Percentiles rank a stretch among this genome's conserved stretches.
phyloP scores from a whole-genome alignment of 2,888 invertebrate species.

The Dryobotodes eremita region DNA sequence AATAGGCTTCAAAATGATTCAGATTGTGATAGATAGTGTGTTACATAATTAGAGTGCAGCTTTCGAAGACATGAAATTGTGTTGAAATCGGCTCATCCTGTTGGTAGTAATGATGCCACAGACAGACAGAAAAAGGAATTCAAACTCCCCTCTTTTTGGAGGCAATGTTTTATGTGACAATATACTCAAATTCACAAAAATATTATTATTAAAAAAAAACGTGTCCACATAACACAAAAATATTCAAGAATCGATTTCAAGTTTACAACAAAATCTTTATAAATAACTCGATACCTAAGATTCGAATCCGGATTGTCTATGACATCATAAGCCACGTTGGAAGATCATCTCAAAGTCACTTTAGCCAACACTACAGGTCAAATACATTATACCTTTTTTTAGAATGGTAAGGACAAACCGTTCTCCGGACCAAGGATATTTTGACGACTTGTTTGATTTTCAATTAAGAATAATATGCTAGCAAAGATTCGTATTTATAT shows the following conservation, averaged over 20 bases:
- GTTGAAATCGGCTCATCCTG: neutral
- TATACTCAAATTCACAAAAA: neutral
- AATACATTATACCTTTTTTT: slow-evolving; percentile 61
- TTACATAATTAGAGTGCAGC: no score
- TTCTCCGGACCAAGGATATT: slow-evolving; percentile 52
- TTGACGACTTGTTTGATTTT: slow-evolving; percentile 49
- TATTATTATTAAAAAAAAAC: neutral
- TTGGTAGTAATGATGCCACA: neutral
- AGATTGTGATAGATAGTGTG: no score
- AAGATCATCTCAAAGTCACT: slow-evolving; percentile 60
- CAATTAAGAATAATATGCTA: slow-evolving; percentile 33
- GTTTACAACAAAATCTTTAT: slow-evolving; percentile 13
- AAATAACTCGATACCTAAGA: slow-evolving; percentile 43
- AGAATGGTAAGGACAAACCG: slow-evolving; percentile 53
- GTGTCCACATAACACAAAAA: neutral
- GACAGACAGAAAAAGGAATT: neutral
- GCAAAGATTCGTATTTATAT: neutral
- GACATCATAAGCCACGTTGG: slow-evolving; percentile 58
- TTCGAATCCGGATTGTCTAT: slow-evolving; percentile 57
- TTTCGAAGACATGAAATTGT: neutral
- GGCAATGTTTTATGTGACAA: neutral
- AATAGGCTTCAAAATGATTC: no score
- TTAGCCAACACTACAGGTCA: slow-evolving; percentile 51
- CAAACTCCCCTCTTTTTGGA: neutral
- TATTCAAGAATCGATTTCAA: neutral